A percentile compares a stretch with the other conserved stretches of the same genome.
phyloP scores from a whole-genome alignment of 2,888 invertebrate genomes.

The Callinectes sapidus region DNA sequence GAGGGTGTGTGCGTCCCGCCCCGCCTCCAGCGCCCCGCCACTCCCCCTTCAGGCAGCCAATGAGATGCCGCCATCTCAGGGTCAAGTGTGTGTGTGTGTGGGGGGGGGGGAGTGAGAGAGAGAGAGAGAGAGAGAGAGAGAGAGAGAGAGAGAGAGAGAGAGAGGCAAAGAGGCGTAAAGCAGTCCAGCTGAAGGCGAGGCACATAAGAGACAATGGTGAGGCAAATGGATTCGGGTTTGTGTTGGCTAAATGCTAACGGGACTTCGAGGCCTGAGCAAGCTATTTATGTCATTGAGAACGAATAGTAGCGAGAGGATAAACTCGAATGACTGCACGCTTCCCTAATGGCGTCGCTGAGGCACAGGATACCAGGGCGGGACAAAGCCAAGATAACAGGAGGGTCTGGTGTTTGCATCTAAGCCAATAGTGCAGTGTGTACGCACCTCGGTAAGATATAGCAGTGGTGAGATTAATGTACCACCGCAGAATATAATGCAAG shows the following conservation, averaged over 20 bases:
- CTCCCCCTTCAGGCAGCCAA: slow-evolving; percentile 1
- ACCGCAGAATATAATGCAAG: neutral
- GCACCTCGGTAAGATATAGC: neutral
- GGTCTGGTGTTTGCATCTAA: neutral
- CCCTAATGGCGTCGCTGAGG: neutral
- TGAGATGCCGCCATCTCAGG: neutral
- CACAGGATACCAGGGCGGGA: neutral
- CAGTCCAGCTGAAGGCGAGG: neutral
- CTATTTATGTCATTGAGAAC: slow-evolving; percentile 30
- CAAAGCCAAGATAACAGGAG: neutral
- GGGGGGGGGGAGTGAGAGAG: neutral
- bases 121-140: slow-evolving; percentile 12
- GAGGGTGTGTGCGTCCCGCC: slow-evolving; percentile 18
- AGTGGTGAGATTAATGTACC: neutral
- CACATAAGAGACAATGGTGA: slow-evolving; percentile 16
- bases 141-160: neutral
- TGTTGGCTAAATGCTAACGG: slow-evolving; percentile 8
- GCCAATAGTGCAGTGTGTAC: neutral
- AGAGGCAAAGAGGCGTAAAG: neutral
- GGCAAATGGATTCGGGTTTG: slow-evolving; percentile 13
- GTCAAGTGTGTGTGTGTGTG: neutral
- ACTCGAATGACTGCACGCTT: neutral
- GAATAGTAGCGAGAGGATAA: neutral
- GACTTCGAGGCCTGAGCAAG: slow-evolving; percentile 1
- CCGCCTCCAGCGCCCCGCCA: neutral